Base-by-base conservation (phyloP, 1,140 invertebrate species). In the Popillia japonica region DNA sequence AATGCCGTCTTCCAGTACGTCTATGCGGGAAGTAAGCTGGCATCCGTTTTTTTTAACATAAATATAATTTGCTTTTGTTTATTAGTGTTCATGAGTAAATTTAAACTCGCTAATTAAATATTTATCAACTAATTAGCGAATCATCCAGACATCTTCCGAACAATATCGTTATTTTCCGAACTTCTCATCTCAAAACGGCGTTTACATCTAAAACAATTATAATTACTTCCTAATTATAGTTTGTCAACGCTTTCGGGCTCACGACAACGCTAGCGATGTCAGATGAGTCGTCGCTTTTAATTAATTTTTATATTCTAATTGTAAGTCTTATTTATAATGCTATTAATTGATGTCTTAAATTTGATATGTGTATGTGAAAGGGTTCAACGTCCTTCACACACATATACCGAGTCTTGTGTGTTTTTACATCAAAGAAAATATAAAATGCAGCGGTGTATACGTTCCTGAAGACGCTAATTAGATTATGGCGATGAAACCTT, bases 1-100 rank as follows among this genome's bases (percentile, higher is more conserved):
- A 64, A 64, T 64, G 22, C 23, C 17, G 61, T 64, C 61, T 17
- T 64, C 61, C 22, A 64, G 61, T 22, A n/a, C 61, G 17, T 8
- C 10, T 64, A 64, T 27, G 23, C 61, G 7, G 17, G 61, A 64
- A 64, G 22, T 64, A 64, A 64, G 22, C 61, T 64, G 61, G 61
- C 17, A 64, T 64, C 22, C 22, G 61, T 64, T 64, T 64, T 20
- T 64, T 64, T 64, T 64, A 64, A 64, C 61, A 20, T 64, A 64
- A 64, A 64, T 64, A 64, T 64, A 64, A 64, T 64, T 64, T 64
- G 22, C 6, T 27, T 27, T n/a, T 64, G 61, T 64, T 64, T 64
- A 64, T 64, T 64, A 22, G 61, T 64, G 61, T 64, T 64, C 22
- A 64, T 64, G 61, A n/a, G 61, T 64, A 64, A 64, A 64, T 64